A percentile compares a stretch with the other conserved stretches of the same genome.
phyloP scores from a whole-genome alignment of 1,140 invertebrate genomes.

The Sesamia nonagrioides region DNA sequence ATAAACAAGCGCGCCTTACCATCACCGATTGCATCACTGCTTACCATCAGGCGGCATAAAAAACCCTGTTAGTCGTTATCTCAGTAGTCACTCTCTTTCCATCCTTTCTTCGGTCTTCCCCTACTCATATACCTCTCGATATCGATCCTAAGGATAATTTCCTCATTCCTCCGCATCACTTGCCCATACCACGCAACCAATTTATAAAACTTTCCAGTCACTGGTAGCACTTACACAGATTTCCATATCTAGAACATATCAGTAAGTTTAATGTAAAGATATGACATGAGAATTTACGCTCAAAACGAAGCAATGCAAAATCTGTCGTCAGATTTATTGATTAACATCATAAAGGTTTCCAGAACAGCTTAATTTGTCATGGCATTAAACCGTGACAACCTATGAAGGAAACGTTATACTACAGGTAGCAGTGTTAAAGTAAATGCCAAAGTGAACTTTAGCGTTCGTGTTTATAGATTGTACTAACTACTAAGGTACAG shows the following conservation, averaged over 20 bases:
- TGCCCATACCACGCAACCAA: too few relatives aligned
- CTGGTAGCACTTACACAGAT: not conserved
- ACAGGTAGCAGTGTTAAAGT: slow-evolving; percentile 40
- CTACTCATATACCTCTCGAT: too few relatives aligned
- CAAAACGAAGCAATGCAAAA: not conserved
- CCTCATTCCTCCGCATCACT: too few relatives aligned
- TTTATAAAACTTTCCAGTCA: too few relatives aligned
- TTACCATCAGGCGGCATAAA: too few relatives aligned
- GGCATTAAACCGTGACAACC: slow-evolving; percentile 28
- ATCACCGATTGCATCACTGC: too few relatives aligned
- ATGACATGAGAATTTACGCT: not conserved
- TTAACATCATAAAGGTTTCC: slow-evolving; percentile 10
- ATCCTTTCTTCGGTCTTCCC: too few relatives aligned
- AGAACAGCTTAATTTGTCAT: slow-evolving; percentile 26
- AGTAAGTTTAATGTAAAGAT: too few relatives aligned
- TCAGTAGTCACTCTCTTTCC: too few relatives aligned
- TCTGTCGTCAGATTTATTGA: not conserved
- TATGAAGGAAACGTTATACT: slow-evolving; percentile 3
- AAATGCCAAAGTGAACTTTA: slow-evolving; percentile 49
- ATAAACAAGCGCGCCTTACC: too few relatives aligned
- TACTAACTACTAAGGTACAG: not conserved
- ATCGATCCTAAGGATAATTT: too few relatives aligned
- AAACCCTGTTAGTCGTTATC: too few relatives aligned
- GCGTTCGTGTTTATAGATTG: slow-evolving; percentile 23
- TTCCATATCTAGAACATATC: not conserved